These are phyloP conservation scores for Liodrosophila aerea DNA, from an alignment of 2,888 invertebrate species.

Conservation along the genomic window DNA sequence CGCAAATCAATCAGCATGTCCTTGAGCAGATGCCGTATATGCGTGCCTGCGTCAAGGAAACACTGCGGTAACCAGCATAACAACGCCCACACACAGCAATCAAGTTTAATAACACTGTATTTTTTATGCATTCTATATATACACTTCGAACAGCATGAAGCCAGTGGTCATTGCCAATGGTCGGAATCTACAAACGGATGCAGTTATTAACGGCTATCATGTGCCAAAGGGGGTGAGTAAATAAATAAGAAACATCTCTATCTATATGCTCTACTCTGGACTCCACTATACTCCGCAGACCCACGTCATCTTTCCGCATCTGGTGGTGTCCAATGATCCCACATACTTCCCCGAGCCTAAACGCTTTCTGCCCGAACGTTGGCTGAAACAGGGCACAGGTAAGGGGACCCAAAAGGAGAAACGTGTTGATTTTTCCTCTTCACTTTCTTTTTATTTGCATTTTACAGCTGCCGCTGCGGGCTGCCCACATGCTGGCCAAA, in stretches of 20 bases:
- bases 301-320: constrained; percentile 90
- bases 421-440: background rate
- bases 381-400: constrained; percentile 85
- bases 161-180: constrained; percentile 92
- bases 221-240: constrained; percentile 90
- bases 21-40: constrained; percentile 88
- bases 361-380: constrained; percentile 89
- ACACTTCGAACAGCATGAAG: constrained; percentile 86
- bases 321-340: constrained; percentile 88
- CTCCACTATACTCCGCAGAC: constrained; percentile 84
- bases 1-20: constrained; percentile 84
- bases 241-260: no score
- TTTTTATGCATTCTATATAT: background rate
- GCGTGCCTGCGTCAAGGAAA: constrained; percentile 90
- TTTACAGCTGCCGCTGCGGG: constrained; percentile 26
- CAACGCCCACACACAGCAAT: background rate
- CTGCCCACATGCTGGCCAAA: constrained; percentile 82
- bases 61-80: constrained; percentile 85
- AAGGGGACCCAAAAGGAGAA: constrained; percentile 26
- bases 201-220: constrained; percentile 89
- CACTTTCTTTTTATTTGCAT: constrained; percentile 1
- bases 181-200: constrained; percentile 88
- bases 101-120: background rate
- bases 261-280: background rate
- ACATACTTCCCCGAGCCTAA: constrained; percentile 88